These are phyloP conservation scores for Zaprionus davidi DNA, from an alignment of 1,140 invertebrate species.

Conservation along the genomic window DNA sequence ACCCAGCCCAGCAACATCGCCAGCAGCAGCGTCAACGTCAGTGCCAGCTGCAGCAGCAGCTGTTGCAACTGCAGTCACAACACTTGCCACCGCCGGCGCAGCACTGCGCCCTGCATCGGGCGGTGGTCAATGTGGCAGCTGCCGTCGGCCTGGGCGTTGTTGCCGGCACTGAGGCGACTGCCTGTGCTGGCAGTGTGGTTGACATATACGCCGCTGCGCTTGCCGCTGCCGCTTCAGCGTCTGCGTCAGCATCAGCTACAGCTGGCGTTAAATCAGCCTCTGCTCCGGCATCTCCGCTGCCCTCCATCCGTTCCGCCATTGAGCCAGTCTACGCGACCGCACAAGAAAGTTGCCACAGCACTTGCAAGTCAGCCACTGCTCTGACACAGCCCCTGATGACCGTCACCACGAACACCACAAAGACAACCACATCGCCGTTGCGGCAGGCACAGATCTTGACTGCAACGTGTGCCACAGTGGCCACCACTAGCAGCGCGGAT, in stretches of 20 bases:
- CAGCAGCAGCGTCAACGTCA: slow-evolving; percentile 24
- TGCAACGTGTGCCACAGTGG: slow-evolving; percentile 1
- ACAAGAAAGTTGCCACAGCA: slow-evolving; percentile 75
- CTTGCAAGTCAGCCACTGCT: slow-evolving; percentile 64
- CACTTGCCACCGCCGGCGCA: slow-evolving; percentile 12
- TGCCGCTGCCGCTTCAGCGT: slow-evolving; percentile 56
- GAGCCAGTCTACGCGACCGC: slow-evolving; percentile 82
- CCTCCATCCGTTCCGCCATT: slow-evolving; percentile 32
- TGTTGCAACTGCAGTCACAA: slow-evolving; percentile 6
- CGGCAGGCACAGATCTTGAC: slow-evolving; percentile 28
- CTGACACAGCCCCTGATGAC: slow-evolving; percentile 77
- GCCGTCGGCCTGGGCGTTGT: slow-evolving; percentile 64
- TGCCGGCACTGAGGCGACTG: slow-evolving; percentile 14
- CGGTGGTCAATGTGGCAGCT: slow-evolving; percentile 71
- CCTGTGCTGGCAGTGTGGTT: slow-evolving; percentile 55
- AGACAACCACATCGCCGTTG: slow-evolving; percentile 49
- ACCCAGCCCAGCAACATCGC: slow-evolving; percentile 33
- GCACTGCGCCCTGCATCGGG: slow-evolving; percentile 62
- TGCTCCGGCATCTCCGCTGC: slow-evolving; percentile 42
- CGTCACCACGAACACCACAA: slow-evolving; percentile 58
- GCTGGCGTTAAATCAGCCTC: background rate
- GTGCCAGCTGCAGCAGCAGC: slow-evolving; percentile 34
- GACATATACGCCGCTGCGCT: slow-evolving; percentile 70
- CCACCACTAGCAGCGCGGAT: slow-evolving; percentile 49
- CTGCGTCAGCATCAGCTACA: slow-evolving; percentile 43